Conservation (phyloP, 2,888 invertebrate genomes). For the Aphidoletes aphidimyza region DNA sequence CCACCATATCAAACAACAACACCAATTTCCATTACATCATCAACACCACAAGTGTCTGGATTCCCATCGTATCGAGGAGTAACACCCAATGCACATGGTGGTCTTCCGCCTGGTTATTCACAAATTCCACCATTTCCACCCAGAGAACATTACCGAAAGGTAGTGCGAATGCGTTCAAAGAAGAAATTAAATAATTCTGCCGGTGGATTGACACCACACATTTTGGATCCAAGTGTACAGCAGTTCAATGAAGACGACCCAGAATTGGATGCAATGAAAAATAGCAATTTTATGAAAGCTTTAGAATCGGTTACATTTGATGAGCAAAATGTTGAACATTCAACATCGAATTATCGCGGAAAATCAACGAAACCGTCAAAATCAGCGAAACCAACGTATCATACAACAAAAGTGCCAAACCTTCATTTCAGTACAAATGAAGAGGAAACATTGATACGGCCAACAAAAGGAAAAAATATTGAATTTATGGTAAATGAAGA, state of each 20-base stretch:
- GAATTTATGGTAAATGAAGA: background rate
- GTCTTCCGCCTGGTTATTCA: background rate
- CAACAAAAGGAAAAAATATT: background rate
- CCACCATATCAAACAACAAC: conserved; percentile 59
- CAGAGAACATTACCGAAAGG: conserved; percentile 43
- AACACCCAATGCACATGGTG: background rate
- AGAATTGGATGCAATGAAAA: conserved; percentile 9
- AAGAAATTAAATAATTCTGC: conserved; percentile 15
- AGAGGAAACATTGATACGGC: background rate
- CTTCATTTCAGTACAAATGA: background rate
- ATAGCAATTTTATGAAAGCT: conserved; percentile 27
- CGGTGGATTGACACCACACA: background rate
- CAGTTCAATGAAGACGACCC: conserved; percentile 1
- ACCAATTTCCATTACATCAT: conserved; percentile 57
- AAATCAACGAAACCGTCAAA: conserved; percentile 58
- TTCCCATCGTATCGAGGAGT: background rate
- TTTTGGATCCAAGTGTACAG: background rate
- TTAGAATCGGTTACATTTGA: background rate
- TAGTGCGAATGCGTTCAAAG: conserved; percentile 22
- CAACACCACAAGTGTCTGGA: conserved; percentile 54
- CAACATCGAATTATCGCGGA: background rate
- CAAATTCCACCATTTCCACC: background rate
- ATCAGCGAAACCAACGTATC: background rate
- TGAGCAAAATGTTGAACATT: conserved; percentile 25
- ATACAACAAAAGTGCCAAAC: background rate